Percentiles rank a stretch among this genome's conserved stretches.
These are phyloP conservation scores for Phrynocephalus versicolor DNA, from an alignment of 2,113 vertebrate species.

Conservation along the genomic window DNA sequence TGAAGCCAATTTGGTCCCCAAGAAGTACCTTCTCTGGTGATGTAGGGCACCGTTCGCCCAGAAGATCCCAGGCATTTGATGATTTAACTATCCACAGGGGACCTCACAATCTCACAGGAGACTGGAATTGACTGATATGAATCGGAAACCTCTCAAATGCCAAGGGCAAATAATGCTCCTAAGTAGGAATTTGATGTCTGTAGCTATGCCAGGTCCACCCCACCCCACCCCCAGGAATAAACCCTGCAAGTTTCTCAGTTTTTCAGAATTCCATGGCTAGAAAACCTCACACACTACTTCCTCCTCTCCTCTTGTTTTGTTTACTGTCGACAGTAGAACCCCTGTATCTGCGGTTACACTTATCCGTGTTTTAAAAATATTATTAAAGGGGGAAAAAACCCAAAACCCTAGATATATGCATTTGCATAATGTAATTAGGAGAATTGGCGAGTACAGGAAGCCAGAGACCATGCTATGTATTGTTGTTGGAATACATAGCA, in stretches of 20 bases:
- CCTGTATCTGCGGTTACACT: too few species aligned
- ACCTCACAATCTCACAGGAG: not conserved
- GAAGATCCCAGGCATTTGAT: not conserved
- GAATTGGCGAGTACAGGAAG: too few species aligned
- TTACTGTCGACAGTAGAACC: too few species aligned
- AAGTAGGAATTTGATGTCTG: not conserved
- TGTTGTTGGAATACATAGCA: too few species aligned
- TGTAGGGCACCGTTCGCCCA: not conserved
- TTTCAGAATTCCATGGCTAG: not conserved
- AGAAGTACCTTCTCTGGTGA: not conserved
- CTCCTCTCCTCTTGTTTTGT: too few species aligned
- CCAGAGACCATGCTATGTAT: too few species aligned
- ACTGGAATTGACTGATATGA: not conserved
- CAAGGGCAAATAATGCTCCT: not conserved
- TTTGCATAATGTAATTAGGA: too few species aligned
- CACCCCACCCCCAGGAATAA: too few species aligned
- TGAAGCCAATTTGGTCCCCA: not conserved
- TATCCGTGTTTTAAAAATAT: too few species aligned
- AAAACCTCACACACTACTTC: not conserved
- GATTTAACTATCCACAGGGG: not conserved
- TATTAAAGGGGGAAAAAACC: too few species aligned
- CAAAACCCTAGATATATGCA: too few species aligned
- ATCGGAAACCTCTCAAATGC: not conserved
- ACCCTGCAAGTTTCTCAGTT: not conserved
- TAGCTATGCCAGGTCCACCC: not conserved